Conservation (phyloP, 2,797 vertebrate genomes). For the Poecilia gillii region DNA sequence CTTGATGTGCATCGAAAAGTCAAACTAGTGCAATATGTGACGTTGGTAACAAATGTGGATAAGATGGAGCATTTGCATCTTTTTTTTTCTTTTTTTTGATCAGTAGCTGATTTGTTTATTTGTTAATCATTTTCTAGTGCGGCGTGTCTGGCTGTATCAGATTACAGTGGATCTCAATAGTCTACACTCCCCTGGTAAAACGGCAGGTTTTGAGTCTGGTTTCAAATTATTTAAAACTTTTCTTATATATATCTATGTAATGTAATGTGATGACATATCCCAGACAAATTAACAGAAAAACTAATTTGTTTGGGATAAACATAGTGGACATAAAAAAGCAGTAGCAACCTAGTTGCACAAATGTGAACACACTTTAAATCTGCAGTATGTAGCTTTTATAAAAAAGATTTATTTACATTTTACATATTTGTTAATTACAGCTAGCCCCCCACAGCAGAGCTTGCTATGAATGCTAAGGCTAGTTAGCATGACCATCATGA, state of each 20-base stretch:
- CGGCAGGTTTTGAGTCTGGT: not conserved
- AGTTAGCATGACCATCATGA: no score
- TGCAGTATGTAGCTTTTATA: no score
- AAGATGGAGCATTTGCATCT: constrained; percentile 7
- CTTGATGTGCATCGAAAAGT: constrained; percentile 7
- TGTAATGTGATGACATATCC: not conserved
- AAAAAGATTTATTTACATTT: no score
- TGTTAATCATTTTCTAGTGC: constrained; percentile 26
- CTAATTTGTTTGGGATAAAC: not conserved
- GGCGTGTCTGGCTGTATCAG: constrained; percentile 28
- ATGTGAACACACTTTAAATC: not conserved
- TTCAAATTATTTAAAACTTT: not conserved
- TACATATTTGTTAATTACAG: no score
- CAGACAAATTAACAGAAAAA: not conserved
- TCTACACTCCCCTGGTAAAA: not conserved
- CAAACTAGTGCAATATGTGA: constrained; percentile 55
- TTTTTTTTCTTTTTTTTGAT: not conserved
- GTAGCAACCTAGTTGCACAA: not conserved
- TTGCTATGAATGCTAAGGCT: no score
- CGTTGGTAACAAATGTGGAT: constrained; percentile 24
- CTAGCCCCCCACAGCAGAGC: no score
- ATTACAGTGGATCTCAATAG: not conserved
- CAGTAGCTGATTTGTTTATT: constrained; percentile 25
- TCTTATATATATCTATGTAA: not conserved
- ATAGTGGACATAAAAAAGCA: not conserved